Evolutionary conservation across 2,888 invertebrate genomes (phyloP), one percentile per base, ranked within the genome.

Genomic region (Malthinus seriepunctatus): DNA sequence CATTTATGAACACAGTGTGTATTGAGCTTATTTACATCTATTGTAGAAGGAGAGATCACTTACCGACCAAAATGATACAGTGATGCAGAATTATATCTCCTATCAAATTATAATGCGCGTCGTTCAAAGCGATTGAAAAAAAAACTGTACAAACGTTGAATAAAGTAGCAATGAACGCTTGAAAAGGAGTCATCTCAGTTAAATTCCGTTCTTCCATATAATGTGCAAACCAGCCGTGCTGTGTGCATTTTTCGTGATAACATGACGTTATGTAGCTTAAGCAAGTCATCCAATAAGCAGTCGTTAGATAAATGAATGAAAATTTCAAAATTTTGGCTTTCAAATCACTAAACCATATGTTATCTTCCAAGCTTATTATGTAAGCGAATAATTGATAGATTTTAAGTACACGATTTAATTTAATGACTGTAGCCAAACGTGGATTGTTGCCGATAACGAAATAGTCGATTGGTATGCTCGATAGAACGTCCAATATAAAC

Each of bases 381-480:
- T 62, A 51, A 31, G 39, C 42, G 14, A 65, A 53, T 8, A 63
- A 45, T 31, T 57, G 51, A 47, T 63, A 60, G 11, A 65, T 57
- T 35, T 62, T 65, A 1, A 65, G n/a, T 9, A 63, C 15, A 6
- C 61, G 47, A 35, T 51, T 51, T 14, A 57, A 3, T n/a, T 45
- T 46, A 1, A 47, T 11, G 31, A 57, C 11, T 8, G 51, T 38
- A 9, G 12, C 11, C 3, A 31, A 4, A 8, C 51, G 57, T 0
- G 10, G 6, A 12, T 14, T 32, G 9, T 15, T 23, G 9, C 9
- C 11, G 0, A 32, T 1, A 10, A 6, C 11, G 32, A 37, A 49
- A n/a, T 56, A 56, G 23, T 54, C 54, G 12, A 38, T 3, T 8
- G 59, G 59, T 46, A 59, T 32, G 2, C 23, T 46, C 3, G 50